Evolutionary conservation across 1,140 invertebrate species (phyloP).

Genomic region (Stegodyphus dumicola): DNA sequence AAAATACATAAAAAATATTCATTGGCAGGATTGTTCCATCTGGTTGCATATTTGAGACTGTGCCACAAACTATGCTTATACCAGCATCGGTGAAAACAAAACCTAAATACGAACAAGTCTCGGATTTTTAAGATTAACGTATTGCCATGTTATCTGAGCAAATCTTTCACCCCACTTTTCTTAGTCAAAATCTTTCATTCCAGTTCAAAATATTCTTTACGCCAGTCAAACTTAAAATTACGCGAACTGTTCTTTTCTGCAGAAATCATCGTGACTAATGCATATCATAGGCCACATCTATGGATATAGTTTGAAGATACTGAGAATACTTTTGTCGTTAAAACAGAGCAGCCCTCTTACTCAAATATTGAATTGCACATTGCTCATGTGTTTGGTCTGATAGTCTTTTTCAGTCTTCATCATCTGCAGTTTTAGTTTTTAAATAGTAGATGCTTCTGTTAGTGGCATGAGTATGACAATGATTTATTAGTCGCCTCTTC

Average conservation of each 20-base stretch:
- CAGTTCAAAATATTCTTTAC: not conserved
- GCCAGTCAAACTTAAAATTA: not conserved
- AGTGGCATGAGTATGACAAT: conserved; percentile 33
- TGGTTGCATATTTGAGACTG: conserved; percentile 23
- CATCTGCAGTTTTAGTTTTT: conserved; percentile 43
- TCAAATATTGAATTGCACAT: conserved; percentile 39
- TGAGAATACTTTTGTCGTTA: conserved; percentile 8
- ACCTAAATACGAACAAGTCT: conserved; percentile 17
- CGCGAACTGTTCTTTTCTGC: conserved; percentile 19
- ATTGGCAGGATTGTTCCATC: conserved; percentile 2
- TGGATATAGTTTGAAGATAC: conserved; percentile 20
- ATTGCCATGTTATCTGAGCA: not conserved
- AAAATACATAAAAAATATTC: not conserved
- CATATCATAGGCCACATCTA: conserved; percentile 52
- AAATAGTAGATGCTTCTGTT: conserved; percentile 42
- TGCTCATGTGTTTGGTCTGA: conserved; percentile 46
- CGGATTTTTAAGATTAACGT: conserved; percentile 1
- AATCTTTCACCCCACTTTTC: not conserved
- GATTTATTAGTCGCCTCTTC: conserved; percentile 21
- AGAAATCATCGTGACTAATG: conserved; percentile 30
- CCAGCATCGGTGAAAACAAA: not conserved
- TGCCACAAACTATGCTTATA: conserved; percentile 5
- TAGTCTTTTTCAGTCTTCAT: conserved; percentile 52
- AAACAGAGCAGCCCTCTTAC: conserved; percentile 30
- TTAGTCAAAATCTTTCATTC: conserved; percentile 5